Conservation (phyloP, 2,113 vertebrate species). For the Lepisosteus oculatus region DNA sequence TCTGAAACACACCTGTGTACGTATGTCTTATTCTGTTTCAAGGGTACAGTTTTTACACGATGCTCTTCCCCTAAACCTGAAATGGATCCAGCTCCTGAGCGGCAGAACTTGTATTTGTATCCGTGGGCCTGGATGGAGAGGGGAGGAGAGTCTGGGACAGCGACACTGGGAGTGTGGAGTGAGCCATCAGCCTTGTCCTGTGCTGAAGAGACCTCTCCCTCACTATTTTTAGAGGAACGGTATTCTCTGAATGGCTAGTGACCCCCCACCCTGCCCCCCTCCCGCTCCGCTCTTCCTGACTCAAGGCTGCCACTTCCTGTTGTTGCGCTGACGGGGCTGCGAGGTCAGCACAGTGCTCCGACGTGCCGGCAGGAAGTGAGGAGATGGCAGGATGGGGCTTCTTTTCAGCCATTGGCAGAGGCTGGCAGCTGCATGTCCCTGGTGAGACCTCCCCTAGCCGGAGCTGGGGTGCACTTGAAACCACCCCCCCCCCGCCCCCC, state of each 20-base stretch:
- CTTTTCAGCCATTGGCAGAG: not conserved
- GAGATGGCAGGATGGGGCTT: not conserved
- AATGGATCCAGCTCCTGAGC: no score
- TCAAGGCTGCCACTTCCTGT: constrained; percentile 51
- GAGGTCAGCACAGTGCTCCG: constrained; percentile 26
- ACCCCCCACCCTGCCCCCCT: constrained; percentile 12
- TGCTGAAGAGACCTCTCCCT: constrained; percentile 32
- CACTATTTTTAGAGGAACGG: constrained; percentile 48
- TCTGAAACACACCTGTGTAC: not conserved
- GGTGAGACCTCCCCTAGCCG: not conserved
- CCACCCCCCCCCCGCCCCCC: not conserved
- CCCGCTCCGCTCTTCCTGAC: constrained; percentile 44
- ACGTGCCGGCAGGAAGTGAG: constrained; percentile 1
- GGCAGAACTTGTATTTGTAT: not conserved
- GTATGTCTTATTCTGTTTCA: no score
- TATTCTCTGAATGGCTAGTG: constrained; percentile 48
- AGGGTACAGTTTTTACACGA: no score
- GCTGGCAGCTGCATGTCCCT: constrained; percentile 23
- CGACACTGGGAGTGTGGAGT: not conserved
- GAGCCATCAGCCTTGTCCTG: not conserved
- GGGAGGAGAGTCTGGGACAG: constrained; percentile 15
- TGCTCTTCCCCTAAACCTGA: no score
- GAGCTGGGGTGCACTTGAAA: not conserved
- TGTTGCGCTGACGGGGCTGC: constrained; percentile 34
- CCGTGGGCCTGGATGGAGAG: not conserved